Percentiles rank a stretch among this genome's conserved stretches.
phyloP scores from a whole-genome alignment of 1,140 invertebrate species.

The Drosophila nasuta region DNA sequence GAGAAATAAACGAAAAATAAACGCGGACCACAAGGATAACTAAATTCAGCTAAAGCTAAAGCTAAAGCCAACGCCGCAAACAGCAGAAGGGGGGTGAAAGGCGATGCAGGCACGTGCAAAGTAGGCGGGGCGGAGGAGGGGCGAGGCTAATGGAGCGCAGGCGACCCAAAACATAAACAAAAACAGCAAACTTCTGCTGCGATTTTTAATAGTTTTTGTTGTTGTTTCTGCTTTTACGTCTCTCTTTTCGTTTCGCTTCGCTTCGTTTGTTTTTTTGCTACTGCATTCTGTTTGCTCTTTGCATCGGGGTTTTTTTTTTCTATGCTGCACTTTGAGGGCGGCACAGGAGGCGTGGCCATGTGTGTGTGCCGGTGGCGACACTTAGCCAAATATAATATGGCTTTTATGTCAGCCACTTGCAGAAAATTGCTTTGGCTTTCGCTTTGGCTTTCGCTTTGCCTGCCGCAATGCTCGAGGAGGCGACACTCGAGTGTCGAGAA shows the following conservation, averaged over 20 bases:
- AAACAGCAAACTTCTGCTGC: constrained; percentile 65
- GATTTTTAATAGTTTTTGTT: constrained; percentile 77
- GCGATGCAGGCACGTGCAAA: constrained; percentile 33
- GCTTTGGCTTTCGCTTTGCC: not conserved
- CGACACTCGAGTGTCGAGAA: not conserved
- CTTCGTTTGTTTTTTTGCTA: not conserved
- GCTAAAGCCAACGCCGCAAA: not conserved
- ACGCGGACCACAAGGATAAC: constrained; percentile 49
- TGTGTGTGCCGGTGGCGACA: constrained; percentile 70
- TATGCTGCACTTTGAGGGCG: constrained; percentile 7
- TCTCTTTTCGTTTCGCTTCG: not conserved
- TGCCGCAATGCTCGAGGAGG: not conserved
- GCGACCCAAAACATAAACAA: constrained; percentile 76
- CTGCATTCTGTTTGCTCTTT: constrained; percentile 5
- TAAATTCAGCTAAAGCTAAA: constrained; percentile 52
- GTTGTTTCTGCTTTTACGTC: constrained; percentile 3
- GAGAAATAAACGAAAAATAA: not conserved
- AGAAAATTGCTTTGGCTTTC: constrained; percentile 71
- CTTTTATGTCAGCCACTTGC: constrained; percentile 80
- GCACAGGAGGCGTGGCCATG: constrained; percentile 1
- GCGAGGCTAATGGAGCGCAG: constrained; percentile 71
- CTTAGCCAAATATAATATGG: constrained; percentile 81
- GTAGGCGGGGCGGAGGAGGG: not conserved
- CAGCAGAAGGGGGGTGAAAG: not conserved
- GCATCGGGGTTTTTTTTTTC: not conserved